Conservation (phyloP, 2,888 invertebrate species). For the Odontothrips loti region DNA sequence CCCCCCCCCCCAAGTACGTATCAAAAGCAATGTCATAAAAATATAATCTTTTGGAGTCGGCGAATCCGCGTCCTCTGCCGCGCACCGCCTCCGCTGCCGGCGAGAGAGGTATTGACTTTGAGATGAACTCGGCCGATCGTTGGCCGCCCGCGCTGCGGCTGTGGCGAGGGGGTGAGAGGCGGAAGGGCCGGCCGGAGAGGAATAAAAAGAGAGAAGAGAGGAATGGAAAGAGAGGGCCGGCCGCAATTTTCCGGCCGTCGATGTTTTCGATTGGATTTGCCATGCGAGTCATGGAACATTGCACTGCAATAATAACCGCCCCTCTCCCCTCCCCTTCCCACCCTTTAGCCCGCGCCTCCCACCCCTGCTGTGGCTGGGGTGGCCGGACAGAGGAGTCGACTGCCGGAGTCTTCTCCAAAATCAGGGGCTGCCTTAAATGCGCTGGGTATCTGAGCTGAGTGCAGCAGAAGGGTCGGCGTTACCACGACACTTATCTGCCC, state of each 20-base stretch:
- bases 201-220: neutral
- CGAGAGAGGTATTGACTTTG: constrained; percentile 5
- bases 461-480: too few species aligned
- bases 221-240: neutral
- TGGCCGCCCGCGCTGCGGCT: neutral
- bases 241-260: constrained; percentile 25
- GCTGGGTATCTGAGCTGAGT: too few species aligned
- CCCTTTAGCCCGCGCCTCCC: neutral
- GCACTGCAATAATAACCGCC: constrained; percentile 3
- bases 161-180: too few species aligned
- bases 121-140: neutral
- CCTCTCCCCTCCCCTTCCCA: neutral
- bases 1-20: neutral
- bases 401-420: too few species aligned
- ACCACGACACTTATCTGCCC: too few species aligned
- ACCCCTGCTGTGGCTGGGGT: too few species aligned
- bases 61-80: neutral
- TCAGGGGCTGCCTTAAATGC: too few species aligned
- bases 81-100: neutral
- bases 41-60: neutral
- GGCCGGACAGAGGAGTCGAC: too few species aligned
- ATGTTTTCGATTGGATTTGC: constrained; percentile 26
- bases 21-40: constrained; percentile 11
- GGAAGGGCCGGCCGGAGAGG: neutral
- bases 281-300: constrained; percentile 24